Base-by-base conservation (phyloP, 1,140 invertebrate species). In the Gonatopus flavifemur region DNA sequence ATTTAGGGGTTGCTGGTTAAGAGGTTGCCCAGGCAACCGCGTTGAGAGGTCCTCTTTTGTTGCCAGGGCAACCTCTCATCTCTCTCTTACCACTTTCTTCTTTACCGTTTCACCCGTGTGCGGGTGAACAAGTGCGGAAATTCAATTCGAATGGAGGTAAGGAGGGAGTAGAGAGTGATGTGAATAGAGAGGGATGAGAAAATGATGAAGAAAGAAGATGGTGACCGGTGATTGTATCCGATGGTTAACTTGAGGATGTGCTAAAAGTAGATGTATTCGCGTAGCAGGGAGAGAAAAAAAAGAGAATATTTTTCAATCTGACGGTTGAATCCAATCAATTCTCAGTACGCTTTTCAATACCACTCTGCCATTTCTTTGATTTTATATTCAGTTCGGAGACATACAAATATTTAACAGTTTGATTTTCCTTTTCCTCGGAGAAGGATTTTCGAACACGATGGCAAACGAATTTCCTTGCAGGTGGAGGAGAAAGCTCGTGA, bases 1-100 rank as follows among this genome's bases (percentile, higher is more conserved):
- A 41, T 41, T 41, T 41, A 41, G 39, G 39, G 39, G 24, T 41
- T 8, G 22, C 22, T 12, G 16, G 24, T 13, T 41, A 16, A 41
- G 39, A 25, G 60, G 69, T 75, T 71, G 64, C 70, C 69, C 60
- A 63, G 70, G 73, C 70, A 74, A 74, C 73, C 59, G 54, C 44
- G 55, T 49, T 57, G 64, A 57, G 59, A 41, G 50, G 47, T 62
- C 58, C 66, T 62, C 35, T 57, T 37, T 52, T 54, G 73, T 74
- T 74, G 69, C 72, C 69, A 58, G 50, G 67, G 72, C 65, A 70
- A 75, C 69, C 66, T 57, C 47, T 54, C 52, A 59, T 52, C 57
- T 28, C 25, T 36, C 50, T 48, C 42, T 41, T 44, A 35, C n/a
- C 38, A 31, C 49, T 44, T 43, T 33, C 13, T 24, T 36, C 46